Evolutionary conservation across 1,140 invertebrate genomes (phyloP).

Genomic region (Microplitis mediator): DNA sequence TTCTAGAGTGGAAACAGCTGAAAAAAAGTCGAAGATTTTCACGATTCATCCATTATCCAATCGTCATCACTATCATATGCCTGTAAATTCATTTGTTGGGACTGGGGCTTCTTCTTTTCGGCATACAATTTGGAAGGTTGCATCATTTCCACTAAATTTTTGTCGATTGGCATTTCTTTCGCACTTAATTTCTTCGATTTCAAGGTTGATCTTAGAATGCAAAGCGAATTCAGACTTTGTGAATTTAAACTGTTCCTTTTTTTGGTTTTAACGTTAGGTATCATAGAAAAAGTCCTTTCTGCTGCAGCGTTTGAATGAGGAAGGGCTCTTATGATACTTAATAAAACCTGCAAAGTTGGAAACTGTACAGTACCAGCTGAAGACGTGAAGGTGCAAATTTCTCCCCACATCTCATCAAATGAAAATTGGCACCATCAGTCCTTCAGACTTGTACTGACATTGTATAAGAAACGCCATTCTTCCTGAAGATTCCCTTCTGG

Average conservation of each 20-base stretch:
- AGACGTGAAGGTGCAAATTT: slow-evolving; percentile 3
- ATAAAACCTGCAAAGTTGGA: background rate
- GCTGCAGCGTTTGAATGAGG: slow-evolving; percentile 32
- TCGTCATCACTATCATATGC: background rate
- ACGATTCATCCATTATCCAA: background rate
- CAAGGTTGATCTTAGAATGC: slow-evolving; percentile 18
- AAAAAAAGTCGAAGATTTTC: too few species aligned
- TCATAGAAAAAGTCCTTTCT: slow-evolving; percentile 25
- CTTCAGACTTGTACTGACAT: background rate
- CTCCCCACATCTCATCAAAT: slow-evolving; percentile 19
- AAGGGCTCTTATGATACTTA: slow-evolving; percentile 14
- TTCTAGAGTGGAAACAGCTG: too few species aligned
- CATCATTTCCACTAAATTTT: background rate
- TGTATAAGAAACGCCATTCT: slow-evolving; percentile 10
- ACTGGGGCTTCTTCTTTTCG: background rate
- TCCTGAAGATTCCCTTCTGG: background rate
- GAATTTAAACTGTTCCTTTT: slow-evolving; percentile 22
- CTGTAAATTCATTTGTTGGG: background rate
- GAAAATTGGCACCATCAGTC: slow-evolving; percentile 8
- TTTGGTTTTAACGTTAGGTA: slow-evolving; percentile 20
- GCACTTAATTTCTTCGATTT: slow-evolving; percentile 10
- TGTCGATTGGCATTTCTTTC: background rate
- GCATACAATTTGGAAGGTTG: background rate
- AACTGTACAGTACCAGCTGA: slow-evolving; percentile 4
- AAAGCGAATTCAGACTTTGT: slow-evolving; percentile 20